These are phyloP conservation scores for Tholera decimalis DNA, from an alignment of 2,888 invertebrate species.

Conservation along the genomic window DNA sequence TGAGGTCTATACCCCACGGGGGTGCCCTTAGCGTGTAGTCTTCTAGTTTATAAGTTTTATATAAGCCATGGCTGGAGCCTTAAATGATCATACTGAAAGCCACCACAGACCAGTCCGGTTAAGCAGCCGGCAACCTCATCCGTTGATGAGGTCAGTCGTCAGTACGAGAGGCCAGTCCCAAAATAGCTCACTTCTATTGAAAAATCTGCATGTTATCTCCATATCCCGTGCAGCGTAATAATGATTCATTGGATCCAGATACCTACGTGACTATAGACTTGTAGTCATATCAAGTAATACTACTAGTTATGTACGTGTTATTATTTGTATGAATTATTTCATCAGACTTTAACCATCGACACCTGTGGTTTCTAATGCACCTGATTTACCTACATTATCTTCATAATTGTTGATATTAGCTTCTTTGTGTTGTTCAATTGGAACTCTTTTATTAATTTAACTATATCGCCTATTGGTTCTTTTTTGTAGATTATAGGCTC, in stretches of 20 bases:
- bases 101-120: no score
- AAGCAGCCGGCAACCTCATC: no score
- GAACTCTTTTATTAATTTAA: not conserved
- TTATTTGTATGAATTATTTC: slow-evolving; percentile 38
- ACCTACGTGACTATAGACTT: slow-evolving; percentile 49
- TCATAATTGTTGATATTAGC: not conserved
- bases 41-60: no score
- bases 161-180: no score
- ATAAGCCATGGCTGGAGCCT: no score
- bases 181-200: no score
- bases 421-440: slow-evolving; percentile 1
- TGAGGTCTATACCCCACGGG: no score
- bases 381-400: slow-evolving; percentile 9
- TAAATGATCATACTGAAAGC: no score
- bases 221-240: slow-evolving; percentile 18
- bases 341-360: slow-evolving; percentile 15
- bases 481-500: no score
- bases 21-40: no score
- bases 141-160: no score
- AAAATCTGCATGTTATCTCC: slow-evolving; percentile 2
- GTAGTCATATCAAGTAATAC: slow-evolving; percentile 41
- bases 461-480: not conserved
- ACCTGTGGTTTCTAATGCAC: slow-evolving; percentile 32
- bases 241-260: slow-evolving; percentile 36
- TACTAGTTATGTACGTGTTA: slow-evolving; percentile 30